Evolutionary conservation across 1,140 invertebrate species (phyloP).

Genomic region (Drosophila triauraria): DNA sequence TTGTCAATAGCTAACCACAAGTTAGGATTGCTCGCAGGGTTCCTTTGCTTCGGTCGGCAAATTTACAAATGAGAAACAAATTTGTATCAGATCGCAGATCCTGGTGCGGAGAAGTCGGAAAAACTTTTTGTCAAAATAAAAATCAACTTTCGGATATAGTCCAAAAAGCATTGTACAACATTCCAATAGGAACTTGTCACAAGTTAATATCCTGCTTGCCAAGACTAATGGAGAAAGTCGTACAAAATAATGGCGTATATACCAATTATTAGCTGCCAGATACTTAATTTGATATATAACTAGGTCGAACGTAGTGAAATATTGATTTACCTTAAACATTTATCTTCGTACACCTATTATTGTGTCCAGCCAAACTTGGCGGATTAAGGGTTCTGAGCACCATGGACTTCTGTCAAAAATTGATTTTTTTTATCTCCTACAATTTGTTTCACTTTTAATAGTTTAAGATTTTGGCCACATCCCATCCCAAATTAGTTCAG

Average conservation of each 20-base stretch:
- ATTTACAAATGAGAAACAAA: background rate
- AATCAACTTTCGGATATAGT: background rate
- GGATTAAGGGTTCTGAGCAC: background rate
- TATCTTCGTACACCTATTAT: constrained; percentile 1
- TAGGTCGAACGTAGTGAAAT: background rate
- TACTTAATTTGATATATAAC: background rate
- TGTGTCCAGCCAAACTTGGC: background rate
- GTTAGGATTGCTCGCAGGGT: background rate
- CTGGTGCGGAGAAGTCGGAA: background rate
- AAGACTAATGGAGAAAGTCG: background rate
- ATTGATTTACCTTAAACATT: constrained; percentile 2
- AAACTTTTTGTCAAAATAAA: background rate
- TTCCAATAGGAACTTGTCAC: background rate
- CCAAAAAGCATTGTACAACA: background rate
- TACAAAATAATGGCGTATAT: no score
- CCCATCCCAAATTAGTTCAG: no score
- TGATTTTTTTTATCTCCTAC: no score
- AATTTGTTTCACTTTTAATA: no score
- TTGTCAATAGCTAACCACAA: background rate
- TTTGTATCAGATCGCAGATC: no score
- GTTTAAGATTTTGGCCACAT: no score
- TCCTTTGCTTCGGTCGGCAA: constrained; percentile 1
- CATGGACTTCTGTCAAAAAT: no score
- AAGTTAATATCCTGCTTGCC: background rate
- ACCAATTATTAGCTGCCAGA: background rate